A percentile compares a stretch with the other conserved stretches of the same genome.
Conservation (phyloP, 2,113 vertebrate genomes). For the Rynchops niger region DNA sequence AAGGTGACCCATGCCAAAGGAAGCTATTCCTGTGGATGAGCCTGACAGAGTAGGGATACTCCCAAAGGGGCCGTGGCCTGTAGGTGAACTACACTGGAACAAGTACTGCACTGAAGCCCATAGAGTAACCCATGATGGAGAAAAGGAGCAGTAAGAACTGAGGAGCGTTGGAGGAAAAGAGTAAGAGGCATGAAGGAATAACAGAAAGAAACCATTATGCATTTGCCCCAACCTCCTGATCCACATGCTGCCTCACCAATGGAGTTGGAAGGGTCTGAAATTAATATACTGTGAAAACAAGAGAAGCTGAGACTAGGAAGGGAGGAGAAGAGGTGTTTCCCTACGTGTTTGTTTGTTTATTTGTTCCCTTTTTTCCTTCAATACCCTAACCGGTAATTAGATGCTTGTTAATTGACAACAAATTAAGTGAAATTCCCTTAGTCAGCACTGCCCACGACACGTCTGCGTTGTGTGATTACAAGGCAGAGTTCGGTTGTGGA, state of each 20-base stretch:
- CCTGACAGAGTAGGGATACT: not conserved
- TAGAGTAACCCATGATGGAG: not conserved
- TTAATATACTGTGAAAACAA: not conserved
- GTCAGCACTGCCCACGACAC: not conserved
- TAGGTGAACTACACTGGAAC: not conserved
- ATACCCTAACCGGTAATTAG: fast-evolving
- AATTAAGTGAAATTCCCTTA: not conserved
- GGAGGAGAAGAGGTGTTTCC: not conserved
- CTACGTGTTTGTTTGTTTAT: not conserved
- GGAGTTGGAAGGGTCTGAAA: not conserved
- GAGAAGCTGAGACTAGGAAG: not conserved
- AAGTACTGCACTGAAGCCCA: not conserved
- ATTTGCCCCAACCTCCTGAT: not conserved
- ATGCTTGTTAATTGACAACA: not conserved
- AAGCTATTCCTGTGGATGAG: not conserved
- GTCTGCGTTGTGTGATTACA: not conserved
- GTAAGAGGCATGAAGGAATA: not conserved
- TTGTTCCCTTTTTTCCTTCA: not conserved
- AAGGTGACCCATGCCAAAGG: not conserved
- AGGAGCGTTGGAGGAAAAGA: not conserved
- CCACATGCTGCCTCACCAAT: not conserved
- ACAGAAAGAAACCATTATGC: not conserved
- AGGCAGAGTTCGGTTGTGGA: not conserved
- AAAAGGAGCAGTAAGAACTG: not conserved
- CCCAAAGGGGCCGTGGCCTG: not conserved